Conservation (phyloP, 2,113 vertebrate genomes). For the Leucopternis melanops region DNA sequence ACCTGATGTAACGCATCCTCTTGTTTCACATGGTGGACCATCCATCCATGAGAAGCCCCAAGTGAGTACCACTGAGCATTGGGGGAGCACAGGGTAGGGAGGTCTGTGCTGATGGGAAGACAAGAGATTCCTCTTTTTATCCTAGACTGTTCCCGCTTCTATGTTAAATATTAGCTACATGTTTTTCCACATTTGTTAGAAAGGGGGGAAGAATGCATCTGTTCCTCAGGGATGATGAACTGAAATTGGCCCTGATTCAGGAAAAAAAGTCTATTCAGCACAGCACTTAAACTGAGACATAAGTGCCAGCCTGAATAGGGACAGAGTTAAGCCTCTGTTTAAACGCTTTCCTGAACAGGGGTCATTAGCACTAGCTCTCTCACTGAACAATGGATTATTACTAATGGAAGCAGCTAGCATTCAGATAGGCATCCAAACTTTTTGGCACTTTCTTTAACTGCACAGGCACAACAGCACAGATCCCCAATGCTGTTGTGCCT, state of each 20-base stretch:
- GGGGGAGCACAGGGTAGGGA: not conserved
- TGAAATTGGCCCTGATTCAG: constrained; percentile 25
- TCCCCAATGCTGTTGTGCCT: no score
- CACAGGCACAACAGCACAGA: no score
- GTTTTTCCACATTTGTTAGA: not conserved
- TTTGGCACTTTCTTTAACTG: not conserved
- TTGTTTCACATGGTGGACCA: not conserved
- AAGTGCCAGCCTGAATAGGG: constrained; percentile 51
- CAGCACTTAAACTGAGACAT: constrained; percentile 42
- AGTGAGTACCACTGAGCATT: not conserved
- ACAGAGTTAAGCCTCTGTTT: constrained; percentile 45
- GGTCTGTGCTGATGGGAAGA: not conserved
- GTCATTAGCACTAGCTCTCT: constrained; percentile 41
- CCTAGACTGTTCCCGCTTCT: not conserved
- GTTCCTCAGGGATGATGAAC: constrained; percentile 29
- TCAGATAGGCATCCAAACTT: constrained; percentile 40
- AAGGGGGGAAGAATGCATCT: not conserved
- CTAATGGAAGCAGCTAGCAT: constrained; percentile 35
- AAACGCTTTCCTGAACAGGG: constrained; percentile 47
- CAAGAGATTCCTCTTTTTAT: not conserved
- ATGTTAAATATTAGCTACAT: not conserved
- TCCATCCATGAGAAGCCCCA: not conserved
- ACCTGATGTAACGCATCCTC: not conserved
- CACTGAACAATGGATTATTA: constrained; percentile 31
- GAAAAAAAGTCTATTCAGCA: not conserved